Percentiles rank a stretch among this genome's conserved stretches.
These are phyloP conservation scores for Pangasius sanitwongsei DNA, from an alignment of 2,797 vertebrate species.

Conservation along the genomic window DNA sequence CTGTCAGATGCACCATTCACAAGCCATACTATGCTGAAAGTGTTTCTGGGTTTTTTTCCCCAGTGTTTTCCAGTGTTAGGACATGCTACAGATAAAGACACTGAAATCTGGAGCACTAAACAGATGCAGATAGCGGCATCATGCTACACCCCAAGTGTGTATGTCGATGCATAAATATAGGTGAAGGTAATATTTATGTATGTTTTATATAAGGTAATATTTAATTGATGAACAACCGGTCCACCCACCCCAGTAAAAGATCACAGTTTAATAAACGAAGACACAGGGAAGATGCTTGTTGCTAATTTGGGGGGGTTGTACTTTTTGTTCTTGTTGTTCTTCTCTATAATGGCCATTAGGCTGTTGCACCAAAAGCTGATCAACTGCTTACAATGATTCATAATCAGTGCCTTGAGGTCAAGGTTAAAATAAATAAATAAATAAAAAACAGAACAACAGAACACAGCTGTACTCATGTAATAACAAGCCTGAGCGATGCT, in stretches of 20 bases:
- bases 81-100: neutral
- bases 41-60: neutral
- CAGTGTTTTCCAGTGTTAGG: neutral
- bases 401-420: neutral
- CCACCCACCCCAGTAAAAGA: neutral
- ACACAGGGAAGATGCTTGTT: neutral
- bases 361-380: neutral
- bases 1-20: neutral
- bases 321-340: neutral
- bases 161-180: neutral
- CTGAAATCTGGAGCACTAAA: neutral
- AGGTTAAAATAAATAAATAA: neutral
- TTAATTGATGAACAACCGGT: neutral
- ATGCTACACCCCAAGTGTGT: neutral
- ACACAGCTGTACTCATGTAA: constrained; percentile 11
- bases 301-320: neutral
- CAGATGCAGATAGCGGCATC: neutral
- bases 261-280: neutral
- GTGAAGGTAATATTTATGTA: neutral
- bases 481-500: constrained; percentile 9
- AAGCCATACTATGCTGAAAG: neutral
- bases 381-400: neutral
- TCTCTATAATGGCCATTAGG: neutral
- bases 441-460: too few relatives aligned
- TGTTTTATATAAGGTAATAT: neutral